Percentiles rank a stretch among this genome's conserved stretches.
phyloP scores from a whole-genome alignment of 2,113 vertebrate species.

The Psophia crepitans region DNA sequence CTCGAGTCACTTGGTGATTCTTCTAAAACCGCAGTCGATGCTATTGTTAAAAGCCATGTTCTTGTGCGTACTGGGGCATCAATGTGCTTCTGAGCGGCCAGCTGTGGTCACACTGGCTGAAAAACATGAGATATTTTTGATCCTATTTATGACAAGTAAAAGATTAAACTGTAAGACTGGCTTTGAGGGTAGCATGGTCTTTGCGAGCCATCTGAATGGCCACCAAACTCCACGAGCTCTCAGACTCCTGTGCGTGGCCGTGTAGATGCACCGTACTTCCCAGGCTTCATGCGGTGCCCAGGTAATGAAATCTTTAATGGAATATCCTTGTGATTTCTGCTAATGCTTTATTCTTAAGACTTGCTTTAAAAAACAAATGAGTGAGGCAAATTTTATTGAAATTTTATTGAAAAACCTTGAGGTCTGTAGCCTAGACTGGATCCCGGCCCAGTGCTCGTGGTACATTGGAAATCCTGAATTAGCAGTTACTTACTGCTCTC shows the following conservation, averaged over 20 bases:
- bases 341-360: neutral
- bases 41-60: neutral
- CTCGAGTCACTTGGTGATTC: neutral
- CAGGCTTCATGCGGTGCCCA: neutral
- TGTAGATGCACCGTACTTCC: neutral
- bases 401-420: neutral
- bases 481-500: neutral
- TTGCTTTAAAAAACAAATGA: neutral
- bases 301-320: neutral
- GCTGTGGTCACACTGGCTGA: fast-evolving
- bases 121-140: neutral
- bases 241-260: neutral
- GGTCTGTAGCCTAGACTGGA: neutral
- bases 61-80: neutral
- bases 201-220: neutral
- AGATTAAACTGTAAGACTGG: neutral
- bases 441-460: neutral
- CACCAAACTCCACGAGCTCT: neutral
- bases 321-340: neutral
- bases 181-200: neutral
- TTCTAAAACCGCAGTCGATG: neutral
- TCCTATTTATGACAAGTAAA: neutral
- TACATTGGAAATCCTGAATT: neutral
- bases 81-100: neutral
- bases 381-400: neutral